These are phyloP conservation scores for Sesia apiformis DNA, from an alignment of 2,888 invertebrate species.

Conservation along the genomic window DNA sequence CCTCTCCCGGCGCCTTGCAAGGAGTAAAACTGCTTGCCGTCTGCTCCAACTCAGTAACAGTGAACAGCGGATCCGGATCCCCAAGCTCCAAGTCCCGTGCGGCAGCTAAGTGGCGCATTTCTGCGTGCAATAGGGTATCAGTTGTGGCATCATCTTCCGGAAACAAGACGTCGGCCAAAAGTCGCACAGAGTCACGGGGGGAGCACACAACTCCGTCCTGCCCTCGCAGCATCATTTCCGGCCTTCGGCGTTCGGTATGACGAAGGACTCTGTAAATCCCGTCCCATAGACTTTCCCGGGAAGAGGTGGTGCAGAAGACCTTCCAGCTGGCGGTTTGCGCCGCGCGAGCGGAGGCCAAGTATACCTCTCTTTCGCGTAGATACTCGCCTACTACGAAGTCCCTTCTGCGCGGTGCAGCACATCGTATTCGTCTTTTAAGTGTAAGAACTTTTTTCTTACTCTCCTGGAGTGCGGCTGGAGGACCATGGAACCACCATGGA, in stretches of 20 bases:
- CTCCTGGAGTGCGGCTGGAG: background rate
- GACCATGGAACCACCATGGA: background rate
- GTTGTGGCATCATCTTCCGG: background rate
- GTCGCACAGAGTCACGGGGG: background rate
- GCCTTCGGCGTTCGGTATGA: background rate
- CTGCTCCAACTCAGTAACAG: background rate
- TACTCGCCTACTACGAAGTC: background rate
- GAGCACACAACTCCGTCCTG: background rate
- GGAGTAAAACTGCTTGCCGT: conserved; percentile 2
- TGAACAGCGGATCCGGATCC: conserved; percentile 3
- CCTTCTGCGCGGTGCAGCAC: background rate
- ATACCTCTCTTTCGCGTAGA: background rate
- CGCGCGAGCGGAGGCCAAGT: background rate
- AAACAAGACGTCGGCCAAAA: background rate
- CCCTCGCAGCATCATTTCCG: background rate
- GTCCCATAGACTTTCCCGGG: conserved; percentile 10
- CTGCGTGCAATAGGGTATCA: background rate
- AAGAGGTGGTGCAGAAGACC: conserved; percentile 8
- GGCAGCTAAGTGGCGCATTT: background rate
- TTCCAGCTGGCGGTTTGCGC: conserved; percentile 6
- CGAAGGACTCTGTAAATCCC: conserved; percentile 9
- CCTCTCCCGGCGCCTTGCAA: conserved; percentile 7
- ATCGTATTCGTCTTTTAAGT: background rate
- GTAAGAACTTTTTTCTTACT: background rate
- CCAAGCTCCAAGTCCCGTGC: background rate